Evolutionary conservation across 2,113 vertebrate genomes (phyloP).

Genomic region (Anser brachyrhynchus): DNA sequence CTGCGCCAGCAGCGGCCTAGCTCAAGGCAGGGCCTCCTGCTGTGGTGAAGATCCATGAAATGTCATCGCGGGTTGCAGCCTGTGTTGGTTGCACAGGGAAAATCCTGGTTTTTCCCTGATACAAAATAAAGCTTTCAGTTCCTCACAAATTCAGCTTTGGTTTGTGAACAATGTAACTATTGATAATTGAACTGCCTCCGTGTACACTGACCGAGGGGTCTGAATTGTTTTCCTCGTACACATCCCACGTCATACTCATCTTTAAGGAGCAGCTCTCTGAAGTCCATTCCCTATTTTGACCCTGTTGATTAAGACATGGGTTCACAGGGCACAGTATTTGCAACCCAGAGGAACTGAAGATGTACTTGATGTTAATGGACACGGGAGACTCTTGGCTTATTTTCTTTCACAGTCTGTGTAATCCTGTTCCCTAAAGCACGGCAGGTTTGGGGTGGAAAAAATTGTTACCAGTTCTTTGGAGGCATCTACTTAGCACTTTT

Average conservation of each 20-base stretch:
- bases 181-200: too few relatives aligned
- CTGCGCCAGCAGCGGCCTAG: neutral
- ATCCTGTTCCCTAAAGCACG: neutral
- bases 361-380: neutral
- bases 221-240: too few relatives aligned
- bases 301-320: neutral
- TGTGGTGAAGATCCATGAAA: neutral
- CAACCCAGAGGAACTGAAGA: neutral
- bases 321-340: neutral
- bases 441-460: neutral
- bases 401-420: neutral
- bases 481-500: neutral
- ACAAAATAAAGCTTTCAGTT: neutral
- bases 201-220: neutral
- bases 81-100: neutral
- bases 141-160: neutral
- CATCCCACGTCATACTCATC: neutral
- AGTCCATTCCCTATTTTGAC: neutral
- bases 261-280: neutral
- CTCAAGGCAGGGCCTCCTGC: neutral
- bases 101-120: neutral
- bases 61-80: neutral
- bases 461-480: neutral
- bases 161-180: neutral
- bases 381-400: neutral